A percentile compares a stretch with the other conserved stretches of the same genome.
phyloP scores from a whole-genome alignment of 2,113 vertebrate genomes.

The Lampris incognitus region DNA sequence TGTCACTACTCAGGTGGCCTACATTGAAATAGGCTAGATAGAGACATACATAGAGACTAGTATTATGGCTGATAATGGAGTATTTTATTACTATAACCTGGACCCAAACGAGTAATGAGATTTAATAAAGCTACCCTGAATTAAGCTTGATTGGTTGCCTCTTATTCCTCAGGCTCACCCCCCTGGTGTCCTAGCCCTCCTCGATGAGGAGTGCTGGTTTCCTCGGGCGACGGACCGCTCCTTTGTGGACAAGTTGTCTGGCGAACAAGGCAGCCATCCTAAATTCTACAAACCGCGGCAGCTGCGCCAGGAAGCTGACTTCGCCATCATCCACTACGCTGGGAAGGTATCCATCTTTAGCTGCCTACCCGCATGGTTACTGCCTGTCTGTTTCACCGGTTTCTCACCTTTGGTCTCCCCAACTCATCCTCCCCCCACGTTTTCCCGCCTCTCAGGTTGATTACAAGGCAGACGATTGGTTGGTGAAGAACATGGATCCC shows the following conservation, averaged over 20 bases:
- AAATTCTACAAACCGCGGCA: constrained; percentile 90
- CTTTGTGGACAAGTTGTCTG: constrained; percentile 90
- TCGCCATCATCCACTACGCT: constrained; percentile 91
- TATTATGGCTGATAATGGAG: too few relatives aligned
- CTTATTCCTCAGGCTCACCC: constrained; percentile 81
- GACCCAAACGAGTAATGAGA: background rate
- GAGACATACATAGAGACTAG: too few relatives aligned
- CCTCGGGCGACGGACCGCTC: constrained; percentile 92
- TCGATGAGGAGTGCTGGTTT: constrained; percentile 96
- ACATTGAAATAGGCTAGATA: too few relatives aligned
- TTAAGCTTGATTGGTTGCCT: background rate
- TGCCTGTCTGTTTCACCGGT: too few relatives aligned
- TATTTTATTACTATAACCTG: too few relatives aligned
- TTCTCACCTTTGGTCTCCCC: constrained; percentile 4
- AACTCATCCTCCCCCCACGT: background rate
- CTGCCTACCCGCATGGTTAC: background rate
- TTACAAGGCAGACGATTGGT: constrained; percentile 91
- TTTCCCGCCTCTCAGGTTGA: constrained; percentile 82
- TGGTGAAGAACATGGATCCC: constrained; percentile 95
- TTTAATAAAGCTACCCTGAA: constrained; percentile 1
- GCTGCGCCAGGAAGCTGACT: constrained; percentile 88
- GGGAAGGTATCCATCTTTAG: constrained; percentile 83
- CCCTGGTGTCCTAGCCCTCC: constrained; percentile 88
- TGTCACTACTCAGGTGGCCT: too few relatives aligned
- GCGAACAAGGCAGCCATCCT: constrained; percentile 88